phyloP scores from a whole-genome alignment of 2,113 vertebrate species.

The Perccottus glenii region DNA sequence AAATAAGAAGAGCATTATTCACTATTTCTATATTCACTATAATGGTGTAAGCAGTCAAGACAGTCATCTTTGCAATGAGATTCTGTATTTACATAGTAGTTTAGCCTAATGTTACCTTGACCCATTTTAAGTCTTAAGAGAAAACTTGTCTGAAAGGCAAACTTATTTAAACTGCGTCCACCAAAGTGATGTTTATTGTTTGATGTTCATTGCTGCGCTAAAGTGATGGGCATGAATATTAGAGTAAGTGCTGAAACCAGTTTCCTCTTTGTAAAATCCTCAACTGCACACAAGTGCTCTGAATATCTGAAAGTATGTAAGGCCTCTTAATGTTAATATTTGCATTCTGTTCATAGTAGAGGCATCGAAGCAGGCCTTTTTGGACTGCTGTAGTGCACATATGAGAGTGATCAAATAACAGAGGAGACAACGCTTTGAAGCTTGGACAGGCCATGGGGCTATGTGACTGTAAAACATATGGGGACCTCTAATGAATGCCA shows the following conservation, averaged over 20 bases:
- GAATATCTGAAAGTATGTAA: conserved; percentile 41
- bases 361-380: conserved; percentile 40
- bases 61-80: no score
- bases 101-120: conserved; percentile 18
- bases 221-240: neutral
- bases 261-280: conserved; percentile 29
- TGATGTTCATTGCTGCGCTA: conserved; percentile 8
- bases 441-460: conserved; percentile 41
- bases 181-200: conserved; percentile 3
- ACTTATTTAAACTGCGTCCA: conserved; percentile 17
- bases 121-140: conserved; percentile 30
- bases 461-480: conserved; percentile 52
- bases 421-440: conserved; percentile 66
- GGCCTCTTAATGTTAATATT: conserved; percentile 72
- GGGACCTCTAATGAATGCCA: conserved; percentile 60
- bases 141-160: conserved; percentile 1
- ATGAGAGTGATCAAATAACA: conserved; percentile 71
- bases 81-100: no score
- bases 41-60: no score
- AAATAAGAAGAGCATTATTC: conserved; percentile 1
- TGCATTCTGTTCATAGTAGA: conserved; percentile 68
- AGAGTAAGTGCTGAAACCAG: conserved; percentile 6
- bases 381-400: conserved; percentile 55
- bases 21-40: neutral
- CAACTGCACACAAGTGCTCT: conserved; percentile 9